phyloP scores from a whole-genome alignment of 1,140 invertebrate genomes.

The Sarcophaga bullata region DNA sequence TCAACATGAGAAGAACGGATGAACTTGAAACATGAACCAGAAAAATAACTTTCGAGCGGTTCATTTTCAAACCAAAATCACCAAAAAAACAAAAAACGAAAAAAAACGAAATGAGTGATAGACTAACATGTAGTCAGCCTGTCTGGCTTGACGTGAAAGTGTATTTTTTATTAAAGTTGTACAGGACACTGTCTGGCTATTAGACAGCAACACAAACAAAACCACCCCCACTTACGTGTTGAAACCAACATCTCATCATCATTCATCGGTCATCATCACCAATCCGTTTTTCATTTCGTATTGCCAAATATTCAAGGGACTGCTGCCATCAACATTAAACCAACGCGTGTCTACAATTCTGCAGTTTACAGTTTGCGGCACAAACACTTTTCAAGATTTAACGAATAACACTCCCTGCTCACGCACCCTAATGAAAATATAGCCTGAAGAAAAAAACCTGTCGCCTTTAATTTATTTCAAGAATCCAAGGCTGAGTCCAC shows the following conservation, averaged over 20 bases:
- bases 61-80: not conserved
- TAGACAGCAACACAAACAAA: not conserved
- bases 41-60: too few species aligned
- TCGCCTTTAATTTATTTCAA: too few species aligned
- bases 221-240: too few species aligned
- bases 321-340: not conserved
- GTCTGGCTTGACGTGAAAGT: not conserved
- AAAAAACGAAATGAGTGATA: not conserved
- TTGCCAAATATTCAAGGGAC: too few species aligned
- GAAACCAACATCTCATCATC: too few species aligned
- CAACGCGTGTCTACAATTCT: constrained; percentile 21
- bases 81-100: not conserved
- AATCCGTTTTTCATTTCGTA: too few species aligned
- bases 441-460: too few species aligned
- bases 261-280: too few species aligned
- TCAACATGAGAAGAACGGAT: not conserved
- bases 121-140: not conserved
- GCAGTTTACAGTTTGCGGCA: constrained; percentile 4
- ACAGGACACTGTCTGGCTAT: constrained; percentile 11
- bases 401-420: not conserved
- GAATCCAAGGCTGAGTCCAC: too few species aligned
- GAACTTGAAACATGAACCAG: too few species aligned
- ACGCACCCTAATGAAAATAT: too few species aligned
- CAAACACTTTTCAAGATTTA: constrained; percentile 7
- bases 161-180: not conserved